phyloP scores from a whole-genome alignment of 1,140 invertebrate genomes.

The Drosophila suzukii region DNA sequence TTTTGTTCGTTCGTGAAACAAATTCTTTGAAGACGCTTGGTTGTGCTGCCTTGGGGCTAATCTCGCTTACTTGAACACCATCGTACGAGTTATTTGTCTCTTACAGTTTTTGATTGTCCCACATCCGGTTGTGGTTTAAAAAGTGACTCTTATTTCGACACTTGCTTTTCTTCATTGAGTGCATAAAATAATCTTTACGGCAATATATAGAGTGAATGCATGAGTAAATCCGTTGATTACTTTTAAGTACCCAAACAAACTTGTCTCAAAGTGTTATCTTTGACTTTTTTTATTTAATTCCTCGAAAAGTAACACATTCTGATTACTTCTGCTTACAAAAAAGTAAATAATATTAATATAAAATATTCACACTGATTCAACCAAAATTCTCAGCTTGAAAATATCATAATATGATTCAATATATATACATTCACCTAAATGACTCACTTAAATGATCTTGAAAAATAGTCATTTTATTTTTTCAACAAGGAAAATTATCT shows the following conservation, averaged over 20 bases:
- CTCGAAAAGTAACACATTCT: background rate
- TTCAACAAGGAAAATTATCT: too few species aligned
- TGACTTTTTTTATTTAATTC: background rate
- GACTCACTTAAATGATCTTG: too few species aligned
- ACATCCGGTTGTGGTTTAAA: slow-evolving; percentile 23
- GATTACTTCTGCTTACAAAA: too few species aligned
- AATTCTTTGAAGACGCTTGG: background rate
- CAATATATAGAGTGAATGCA: background rate
- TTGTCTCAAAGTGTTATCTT: background rate
- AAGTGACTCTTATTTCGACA: slow-evolving; percentile 7
- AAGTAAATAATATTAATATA: too few species aligned
- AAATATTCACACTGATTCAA: too few species aligned
- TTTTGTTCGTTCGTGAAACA: too few species aligned
- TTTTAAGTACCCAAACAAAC: background rate
- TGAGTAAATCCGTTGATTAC: slow-evolving; percentile 7
- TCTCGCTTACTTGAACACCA: slow-evolving; percentile 1
- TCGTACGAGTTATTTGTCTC: background rate
- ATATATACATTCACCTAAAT: too few species aligned
- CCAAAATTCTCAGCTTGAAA: too few species aligned
- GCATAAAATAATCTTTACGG: background rate
- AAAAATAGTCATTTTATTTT: too few species aligned
- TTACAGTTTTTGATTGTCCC: slow-evolving; percentile 11
- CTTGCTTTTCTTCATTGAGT: slow-evolving; percentile 9
- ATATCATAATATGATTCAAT: too few species aligned
- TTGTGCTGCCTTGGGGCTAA: background rate